Conservation (phyloP, 1,140 invertebrate species). For the Caerostris darwini region DNA sequence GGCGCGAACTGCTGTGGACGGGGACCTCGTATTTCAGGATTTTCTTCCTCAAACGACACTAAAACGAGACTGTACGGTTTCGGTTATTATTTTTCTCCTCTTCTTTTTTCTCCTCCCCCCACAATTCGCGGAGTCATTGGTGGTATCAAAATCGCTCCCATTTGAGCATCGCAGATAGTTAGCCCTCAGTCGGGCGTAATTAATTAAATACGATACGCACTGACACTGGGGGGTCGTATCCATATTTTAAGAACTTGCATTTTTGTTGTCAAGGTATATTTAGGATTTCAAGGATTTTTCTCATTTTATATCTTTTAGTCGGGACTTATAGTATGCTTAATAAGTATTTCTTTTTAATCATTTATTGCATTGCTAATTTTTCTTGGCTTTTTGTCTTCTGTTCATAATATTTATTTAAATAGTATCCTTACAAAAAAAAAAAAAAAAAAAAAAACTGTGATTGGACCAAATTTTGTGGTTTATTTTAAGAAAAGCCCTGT, state of each 20-base stretch:
- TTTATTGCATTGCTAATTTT: no score
- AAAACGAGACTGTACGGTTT: neutral
- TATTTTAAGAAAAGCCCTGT: no score
- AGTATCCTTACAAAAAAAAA: no score
- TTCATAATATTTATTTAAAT: no score
- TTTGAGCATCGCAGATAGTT: constrained; percentile 38
- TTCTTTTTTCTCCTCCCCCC: neutral
- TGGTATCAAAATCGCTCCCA: constrained; percentile 19
- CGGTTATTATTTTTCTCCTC: neutral
- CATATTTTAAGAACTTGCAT: neutral
- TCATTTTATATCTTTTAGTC: no score
- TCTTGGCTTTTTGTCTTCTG: no score
- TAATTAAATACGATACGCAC: constrained; percentile 24
- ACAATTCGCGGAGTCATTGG: neutral
- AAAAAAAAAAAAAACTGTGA: no score
- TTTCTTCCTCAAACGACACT: neutral
- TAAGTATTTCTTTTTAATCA: no score
- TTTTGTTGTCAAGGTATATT: neutral
- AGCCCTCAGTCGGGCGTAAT: neutral
- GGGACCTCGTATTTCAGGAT: constrained; percentile 43
- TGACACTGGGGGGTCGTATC: neutral
- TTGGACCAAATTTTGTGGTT: no score
- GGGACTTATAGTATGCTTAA: no score
- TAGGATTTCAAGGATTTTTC: no score
- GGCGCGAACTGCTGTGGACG: constrained; percentile 40